These are phyloP conservation scores for Passerina amoena DNA, from an alignment of 2,113 vertebrate genomes.

Conservation along the genomic window DNA sequence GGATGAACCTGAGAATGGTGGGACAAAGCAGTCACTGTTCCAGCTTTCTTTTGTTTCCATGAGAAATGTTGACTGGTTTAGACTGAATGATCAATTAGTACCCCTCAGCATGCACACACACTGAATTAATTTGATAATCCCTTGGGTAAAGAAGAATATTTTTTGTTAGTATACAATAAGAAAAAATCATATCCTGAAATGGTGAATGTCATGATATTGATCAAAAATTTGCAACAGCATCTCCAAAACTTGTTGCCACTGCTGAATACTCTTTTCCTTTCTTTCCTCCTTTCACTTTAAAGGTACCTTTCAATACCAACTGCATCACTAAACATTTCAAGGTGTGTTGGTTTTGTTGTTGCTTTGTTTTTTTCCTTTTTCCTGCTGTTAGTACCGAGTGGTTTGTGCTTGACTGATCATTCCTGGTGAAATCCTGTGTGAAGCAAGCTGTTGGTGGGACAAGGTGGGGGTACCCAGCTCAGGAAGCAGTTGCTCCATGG, in stretches of 20 bases:
- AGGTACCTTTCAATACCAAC: neutral
- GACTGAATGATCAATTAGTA: neutral
- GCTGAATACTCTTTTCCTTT: neutral
- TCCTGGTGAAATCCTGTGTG: neutral
- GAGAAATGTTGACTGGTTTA: neutral
- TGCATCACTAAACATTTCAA: neutral
- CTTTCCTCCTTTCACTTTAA: neutral
- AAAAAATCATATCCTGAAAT: neutral
- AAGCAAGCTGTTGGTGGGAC: conserved; percentile 4
- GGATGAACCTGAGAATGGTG: neutral
- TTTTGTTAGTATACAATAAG: neutral
- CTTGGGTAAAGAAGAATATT: neutral
- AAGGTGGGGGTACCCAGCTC: conserved; percentile 16
- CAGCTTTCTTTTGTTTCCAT: neutral
- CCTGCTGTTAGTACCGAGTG: rapidly evolving
- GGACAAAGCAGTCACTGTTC: neutral
- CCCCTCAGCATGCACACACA: neutral
- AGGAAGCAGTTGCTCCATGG: conserved; percentile 12
- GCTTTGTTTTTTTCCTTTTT: neutral
- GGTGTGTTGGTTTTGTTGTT: neutral
- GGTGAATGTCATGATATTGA: neutral
- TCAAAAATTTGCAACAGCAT: neutral
- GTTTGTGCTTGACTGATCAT: neutral
- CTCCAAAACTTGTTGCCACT: neutral
- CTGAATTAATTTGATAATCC: conserved; percentile 18